Conservation (phyloP, 37 sponge, comb jelly and placozoan species). For the Tethya wilhelma region DNA sequence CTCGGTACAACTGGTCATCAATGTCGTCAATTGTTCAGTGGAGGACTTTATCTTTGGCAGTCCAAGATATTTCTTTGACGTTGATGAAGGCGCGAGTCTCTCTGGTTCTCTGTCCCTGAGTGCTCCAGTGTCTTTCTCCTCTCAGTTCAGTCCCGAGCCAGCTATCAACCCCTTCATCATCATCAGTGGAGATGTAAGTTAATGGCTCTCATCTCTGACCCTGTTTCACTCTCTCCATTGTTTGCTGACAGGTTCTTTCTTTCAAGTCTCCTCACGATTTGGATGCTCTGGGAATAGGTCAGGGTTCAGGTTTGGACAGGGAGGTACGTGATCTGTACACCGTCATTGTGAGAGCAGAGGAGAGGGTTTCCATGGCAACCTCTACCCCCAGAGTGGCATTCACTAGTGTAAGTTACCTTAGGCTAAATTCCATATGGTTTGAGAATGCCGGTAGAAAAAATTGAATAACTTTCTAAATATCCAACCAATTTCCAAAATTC, state of each 20-base stretch:
- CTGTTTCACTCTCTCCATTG: not conserved
- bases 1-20: conserved; percentile 2
- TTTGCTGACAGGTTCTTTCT: not conserved
- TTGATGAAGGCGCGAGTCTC: too few relatives aligned
- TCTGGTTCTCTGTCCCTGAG: too few relatives aligned
- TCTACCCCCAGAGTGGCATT: too few relatives aligned
- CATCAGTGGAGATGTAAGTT: not conserved
- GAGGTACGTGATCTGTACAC: conserved; percentile 37
- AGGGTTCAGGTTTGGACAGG: conserved; percentile 12
- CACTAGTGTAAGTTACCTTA: conserved; percentile 26
- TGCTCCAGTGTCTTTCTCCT: not conserved
- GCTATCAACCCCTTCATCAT: conserved; percentile 14
- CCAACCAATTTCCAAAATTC: too few relatives aligned
- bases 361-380: not conserved
- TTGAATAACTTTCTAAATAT: too few relatives aligned
- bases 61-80: too few relatives aligned
- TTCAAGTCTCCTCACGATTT: not conserved
- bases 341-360: conserved; percentile 13
- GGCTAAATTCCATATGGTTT: too few relatives aligned
- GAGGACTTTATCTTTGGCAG: not conserved
- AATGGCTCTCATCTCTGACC: not conserved
- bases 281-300: not conserved
- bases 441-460: too few relatives aligned
- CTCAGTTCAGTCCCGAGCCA: not conserved
- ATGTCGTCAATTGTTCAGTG: conserved; percentile 16